Conservation (phyloP, 2,113 vertebrate species). For the Willisornis vidua region DNA sequence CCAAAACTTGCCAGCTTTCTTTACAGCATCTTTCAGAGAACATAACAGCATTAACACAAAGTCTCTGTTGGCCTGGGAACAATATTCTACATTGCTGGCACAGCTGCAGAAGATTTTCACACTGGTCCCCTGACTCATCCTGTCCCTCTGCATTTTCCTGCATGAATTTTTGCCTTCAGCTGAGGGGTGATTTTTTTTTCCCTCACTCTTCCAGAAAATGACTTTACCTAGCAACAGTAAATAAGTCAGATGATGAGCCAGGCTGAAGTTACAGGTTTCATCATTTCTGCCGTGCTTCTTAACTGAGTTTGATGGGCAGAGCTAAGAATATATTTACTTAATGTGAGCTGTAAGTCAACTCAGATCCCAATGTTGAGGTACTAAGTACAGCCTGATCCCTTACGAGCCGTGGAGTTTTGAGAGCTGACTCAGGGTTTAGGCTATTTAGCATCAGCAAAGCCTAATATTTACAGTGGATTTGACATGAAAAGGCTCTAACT, state of each 20-base stretch:
- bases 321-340: conserved; percentile 50
- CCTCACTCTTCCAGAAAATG: neutral
- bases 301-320: conserved; percentile 24
- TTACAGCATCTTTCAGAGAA: neutral
- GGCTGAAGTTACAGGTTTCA: neutral
- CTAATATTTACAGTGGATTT: conserved; percentile 47
- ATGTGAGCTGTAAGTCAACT: conserved; percentile 51
- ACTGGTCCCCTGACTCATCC: conserved; percentile 3
- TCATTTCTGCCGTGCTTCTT: neutral
- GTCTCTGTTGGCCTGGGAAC: neutral
- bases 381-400: conserved; percentile 34
- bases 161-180: neutral
- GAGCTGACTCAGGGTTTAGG: conserved; percentile 64
- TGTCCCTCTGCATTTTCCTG: neutral
- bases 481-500: conserved; percentile 17
- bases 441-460: conserved; percentile 57
- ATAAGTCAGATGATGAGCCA: conserved; percentile 8
- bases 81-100: neutral
- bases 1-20: neutral
- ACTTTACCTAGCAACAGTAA: conserved; percentile 17
- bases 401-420: conserved; percentile 42
- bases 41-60: neutral
- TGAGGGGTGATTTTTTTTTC: neutral
- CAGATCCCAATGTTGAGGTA: conserved; percentile 32
- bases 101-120: neutral